Conservation (phyloP, 2,113 vertebrate genomes). For the Crotalus helleri region DNA sequence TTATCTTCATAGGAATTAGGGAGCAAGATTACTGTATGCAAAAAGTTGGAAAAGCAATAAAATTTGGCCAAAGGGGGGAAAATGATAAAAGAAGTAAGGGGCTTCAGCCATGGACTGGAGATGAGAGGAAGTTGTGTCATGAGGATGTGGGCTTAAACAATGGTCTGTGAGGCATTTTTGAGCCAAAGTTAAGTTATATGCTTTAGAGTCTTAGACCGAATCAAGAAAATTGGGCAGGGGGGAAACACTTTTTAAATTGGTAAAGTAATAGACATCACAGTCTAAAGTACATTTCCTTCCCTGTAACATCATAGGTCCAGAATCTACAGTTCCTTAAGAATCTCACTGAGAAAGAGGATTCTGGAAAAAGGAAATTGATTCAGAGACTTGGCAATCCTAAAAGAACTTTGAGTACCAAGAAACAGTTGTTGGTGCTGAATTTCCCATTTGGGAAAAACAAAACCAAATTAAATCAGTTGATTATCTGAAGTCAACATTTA, state of each 20-base stretch:
- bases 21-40: background rate
- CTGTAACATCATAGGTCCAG: background rate
- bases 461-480: background rate
- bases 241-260: background rate
- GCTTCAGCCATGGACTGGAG: background rate
- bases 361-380: background rate
- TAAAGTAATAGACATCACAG: background rate
- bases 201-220: background rate
- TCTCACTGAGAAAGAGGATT: background rate
- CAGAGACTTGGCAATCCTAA: background rate
- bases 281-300: background rate
- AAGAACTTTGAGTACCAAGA: background rate
- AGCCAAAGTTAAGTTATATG: background rate
- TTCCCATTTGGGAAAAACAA: background rate
- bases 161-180: background rate
- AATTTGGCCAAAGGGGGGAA: background rate
- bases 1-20: background rate
- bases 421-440: background rate
- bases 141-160: background rate
- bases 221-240: background rate
- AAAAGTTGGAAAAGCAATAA: background rate
- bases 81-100: background rate
- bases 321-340: background rate
- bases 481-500: background rate
- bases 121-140: background rate